Conservation (phyloP, 2,888 invertebrate genomes). For the Oxycera nigricornis region DNA sequence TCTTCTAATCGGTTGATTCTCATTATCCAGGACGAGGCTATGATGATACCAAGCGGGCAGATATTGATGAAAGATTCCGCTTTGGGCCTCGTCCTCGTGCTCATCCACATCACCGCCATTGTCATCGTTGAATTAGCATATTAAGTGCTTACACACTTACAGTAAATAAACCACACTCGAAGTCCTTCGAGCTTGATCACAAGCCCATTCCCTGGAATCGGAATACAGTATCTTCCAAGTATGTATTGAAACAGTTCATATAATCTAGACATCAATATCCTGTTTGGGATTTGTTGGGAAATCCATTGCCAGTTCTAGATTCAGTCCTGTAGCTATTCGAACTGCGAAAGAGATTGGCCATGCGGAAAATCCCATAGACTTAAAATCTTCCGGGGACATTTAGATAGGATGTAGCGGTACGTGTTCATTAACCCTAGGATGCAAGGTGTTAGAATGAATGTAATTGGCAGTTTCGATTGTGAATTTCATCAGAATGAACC, state of each 20-base stretch:
- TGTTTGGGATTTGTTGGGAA: constrained; percentile 23
- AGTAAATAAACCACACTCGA: constrained; percentile 35
- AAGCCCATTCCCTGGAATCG: constrained; percentile 15
- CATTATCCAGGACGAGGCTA: not conserved
- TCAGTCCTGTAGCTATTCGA: not conserved
- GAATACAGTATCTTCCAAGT: not conserved
- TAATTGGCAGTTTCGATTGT: too few relatives aligned
- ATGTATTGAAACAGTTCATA: constrained; percentile 22
- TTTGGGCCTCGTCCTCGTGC: not conserved
- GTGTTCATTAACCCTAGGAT: not conserved
- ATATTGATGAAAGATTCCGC: constrained; percentile 15
- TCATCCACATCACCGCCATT: not conserved
- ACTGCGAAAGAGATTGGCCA: not conserved
- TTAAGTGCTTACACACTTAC: constrained; percentile 41
- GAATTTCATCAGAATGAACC: too few relatives aligned
- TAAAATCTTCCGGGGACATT: constrained; percentile 7
- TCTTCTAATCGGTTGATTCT: constrained; percentile 3
- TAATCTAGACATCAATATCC: constrained; percentile 35
- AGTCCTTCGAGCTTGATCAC: constrained; percentile 1
- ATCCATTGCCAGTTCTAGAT: constrained; percentile 23
- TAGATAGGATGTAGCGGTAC: not conserved
- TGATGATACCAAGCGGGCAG: not conserved
- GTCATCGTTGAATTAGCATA: constrained; percentile 38
- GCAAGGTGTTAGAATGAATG: too few relatives aligned
- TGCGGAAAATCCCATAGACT: constrained; percentile 23